A percentile compares a stretch with the other conserved stretches of the same genome.
Evolutionary conservation across 2,888 invertebrate genomes (phyloP).

Genomic region (Adineta ricciae): DNA sequence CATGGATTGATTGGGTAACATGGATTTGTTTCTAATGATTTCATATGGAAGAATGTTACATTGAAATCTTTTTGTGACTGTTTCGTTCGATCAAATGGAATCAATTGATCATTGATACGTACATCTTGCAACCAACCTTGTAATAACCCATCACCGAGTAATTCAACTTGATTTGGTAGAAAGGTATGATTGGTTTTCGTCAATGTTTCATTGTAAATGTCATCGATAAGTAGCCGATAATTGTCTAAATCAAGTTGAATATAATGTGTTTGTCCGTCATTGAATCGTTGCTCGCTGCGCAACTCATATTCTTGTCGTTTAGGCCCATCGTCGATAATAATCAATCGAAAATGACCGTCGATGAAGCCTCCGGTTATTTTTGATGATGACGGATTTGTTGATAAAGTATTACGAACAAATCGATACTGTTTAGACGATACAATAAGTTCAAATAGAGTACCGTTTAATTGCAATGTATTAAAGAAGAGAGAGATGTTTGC

Average conservation of each 20-base stretch:
- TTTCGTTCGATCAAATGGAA: neutral
- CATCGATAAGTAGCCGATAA: neutral
- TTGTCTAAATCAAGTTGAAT: slow-evolving; percentile 12
- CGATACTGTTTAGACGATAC: neutral
- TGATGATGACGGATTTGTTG: neutral
- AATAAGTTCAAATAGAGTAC: neutral
- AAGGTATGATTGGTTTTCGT: neutral
- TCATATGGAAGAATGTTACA: neutral
- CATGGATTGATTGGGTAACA: slow-evolving; percentile 10
- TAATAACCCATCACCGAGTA: neutral
- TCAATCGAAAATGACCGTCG: neutral
- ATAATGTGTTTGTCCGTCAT: neutral
- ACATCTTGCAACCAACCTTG: neutral
- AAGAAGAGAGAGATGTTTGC: neutral
- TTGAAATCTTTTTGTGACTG: neutral
- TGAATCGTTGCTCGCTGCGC: neutral
- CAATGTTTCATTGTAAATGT: neutral
- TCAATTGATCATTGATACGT: neutral
- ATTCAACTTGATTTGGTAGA: neutral
- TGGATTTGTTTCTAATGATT: neutral
- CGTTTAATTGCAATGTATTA: neutral
- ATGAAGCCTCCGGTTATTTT: neutral
- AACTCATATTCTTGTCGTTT: neutral
- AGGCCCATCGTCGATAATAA: neutral
- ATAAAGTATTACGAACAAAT: neutral